Evolutionary conservation across 2,113 vertebrate genomes (phyloP).

Genomic region (Neolamprologus tretocephalus): DNA sequence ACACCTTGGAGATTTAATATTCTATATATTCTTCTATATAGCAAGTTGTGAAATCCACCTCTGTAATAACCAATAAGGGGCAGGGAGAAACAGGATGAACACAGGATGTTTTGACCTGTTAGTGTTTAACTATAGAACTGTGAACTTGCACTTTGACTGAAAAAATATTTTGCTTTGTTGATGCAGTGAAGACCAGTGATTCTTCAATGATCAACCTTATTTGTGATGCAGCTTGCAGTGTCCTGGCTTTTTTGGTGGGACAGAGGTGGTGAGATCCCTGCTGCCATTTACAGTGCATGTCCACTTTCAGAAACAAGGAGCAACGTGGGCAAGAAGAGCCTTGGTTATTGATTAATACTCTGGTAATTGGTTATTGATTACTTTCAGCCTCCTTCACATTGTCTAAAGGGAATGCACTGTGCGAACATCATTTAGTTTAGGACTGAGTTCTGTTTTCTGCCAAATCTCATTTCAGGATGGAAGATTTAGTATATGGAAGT

Average conservation of each 20-base stretch:
- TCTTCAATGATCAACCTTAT: background rate
- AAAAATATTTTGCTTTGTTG: background rate
- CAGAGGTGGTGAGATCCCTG: background rate
- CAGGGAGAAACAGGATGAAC: background rate
- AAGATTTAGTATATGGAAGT: background rate
- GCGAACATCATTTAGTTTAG: background rate
- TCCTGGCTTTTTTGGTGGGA: background rate
- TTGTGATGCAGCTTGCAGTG: background rate
- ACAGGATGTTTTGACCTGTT: background rate
- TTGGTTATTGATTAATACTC: constrained; percentile 39
- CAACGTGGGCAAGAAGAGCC: background rate
- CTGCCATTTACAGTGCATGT: background rate
- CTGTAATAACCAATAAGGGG: background rate
- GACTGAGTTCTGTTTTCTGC: constrained; percentile 6
- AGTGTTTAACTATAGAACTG: background rate
- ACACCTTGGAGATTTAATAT: background rate
- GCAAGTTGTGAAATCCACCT: background rate
- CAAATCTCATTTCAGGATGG: constrained; percentile 27
- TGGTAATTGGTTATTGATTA: constrained; percentile 56
- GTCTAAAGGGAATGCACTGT: background rate
- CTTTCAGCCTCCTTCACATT: background rate
- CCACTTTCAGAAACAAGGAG: background rate
- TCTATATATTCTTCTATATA: background rate
- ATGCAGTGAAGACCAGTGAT: background rate
- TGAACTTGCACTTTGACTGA: background rate